Conservation (phyloP, 2,888 invertebrate genomes). For the Aphodius granarius region DNA sequence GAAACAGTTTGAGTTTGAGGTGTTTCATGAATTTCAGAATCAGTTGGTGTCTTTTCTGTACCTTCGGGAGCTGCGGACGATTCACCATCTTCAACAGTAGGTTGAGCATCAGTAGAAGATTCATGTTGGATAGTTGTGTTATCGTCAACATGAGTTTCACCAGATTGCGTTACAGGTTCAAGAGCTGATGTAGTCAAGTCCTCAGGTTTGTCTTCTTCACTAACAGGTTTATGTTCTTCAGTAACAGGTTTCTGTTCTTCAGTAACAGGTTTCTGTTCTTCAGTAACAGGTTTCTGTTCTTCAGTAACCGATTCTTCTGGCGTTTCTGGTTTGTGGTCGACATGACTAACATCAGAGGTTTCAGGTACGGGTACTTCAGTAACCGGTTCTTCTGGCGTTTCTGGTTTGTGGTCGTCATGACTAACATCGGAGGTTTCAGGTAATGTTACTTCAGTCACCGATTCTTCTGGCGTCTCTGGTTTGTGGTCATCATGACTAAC, state of each 20-base stretch:
- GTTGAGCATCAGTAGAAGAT: neutral
- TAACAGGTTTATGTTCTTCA: neutral
- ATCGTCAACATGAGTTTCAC: neutral
- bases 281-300: neutral
- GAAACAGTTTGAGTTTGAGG: conserved; percentile 13
- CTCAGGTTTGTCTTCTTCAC: conserved; percentile 9
- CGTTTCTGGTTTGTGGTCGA: neutral
- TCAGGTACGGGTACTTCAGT: conserved; percentile 3
- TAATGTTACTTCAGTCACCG: neutral
- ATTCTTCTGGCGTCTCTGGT: neutral
- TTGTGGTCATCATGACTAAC: neutral
- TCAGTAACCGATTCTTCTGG: neutral
- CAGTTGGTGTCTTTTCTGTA: conserved; percentile 11
- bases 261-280: conserved; percentile 2
- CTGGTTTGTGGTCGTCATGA: neutral
- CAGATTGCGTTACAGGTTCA: neutral
- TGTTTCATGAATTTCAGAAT: conserved; percentile 8
- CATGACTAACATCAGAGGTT: too few species aligned
- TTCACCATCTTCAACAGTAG: neutral
- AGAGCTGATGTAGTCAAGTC: neutral
- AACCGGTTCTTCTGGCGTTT: neutral
- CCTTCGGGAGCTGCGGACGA: conserved; percentile 19
- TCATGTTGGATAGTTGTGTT: neutral
- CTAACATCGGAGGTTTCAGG: conserved; percentile 13
- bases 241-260: too few species aligned